phyloP scores from a whole-genome alignment of 2,797 vertebrate genomes.

The Fistularia tabacaria region DNA sequence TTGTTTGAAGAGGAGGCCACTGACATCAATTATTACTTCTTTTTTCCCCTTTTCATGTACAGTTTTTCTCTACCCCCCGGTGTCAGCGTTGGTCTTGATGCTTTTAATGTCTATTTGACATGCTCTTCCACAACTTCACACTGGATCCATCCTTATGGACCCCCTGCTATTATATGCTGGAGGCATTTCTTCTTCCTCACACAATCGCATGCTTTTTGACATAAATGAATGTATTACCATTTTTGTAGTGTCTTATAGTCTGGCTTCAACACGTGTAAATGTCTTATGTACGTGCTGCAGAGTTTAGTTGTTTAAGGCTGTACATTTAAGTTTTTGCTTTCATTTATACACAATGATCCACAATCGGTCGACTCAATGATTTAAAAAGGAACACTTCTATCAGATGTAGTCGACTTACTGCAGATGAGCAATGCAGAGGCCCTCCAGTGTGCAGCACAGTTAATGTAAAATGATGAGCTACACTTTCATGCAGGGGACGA shows the following conservation, averaged over 20 bases:
- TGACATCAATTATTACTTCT: constrained; percentile 34
- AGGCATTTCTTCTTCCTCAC: constrained; percentile 32
- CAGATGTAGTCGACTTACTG: too few relatives aligned
- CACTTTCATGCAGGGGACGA: too few relatives aligned
- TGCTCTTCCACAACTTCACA: constrained; percentile 30
- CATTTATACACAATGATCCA: too few relatives aligned
- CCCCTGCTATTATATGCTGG: constrained; percentile 36
- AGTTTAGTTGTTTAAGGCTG: too few relatives aligned
- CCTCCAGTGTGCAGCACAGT: too few relatives aligned
- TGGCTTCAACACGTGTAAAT: constrained; percentile 7
- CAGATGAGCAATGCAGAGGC: too few relatives aligned
- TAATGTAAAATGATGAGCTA: too few relatives aligned
- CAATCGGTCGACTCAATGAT: too few relatives aligned
- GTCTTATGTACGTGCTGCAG: constrained; percentile 5
- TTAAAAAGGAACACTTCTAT: too few relatives aligned
- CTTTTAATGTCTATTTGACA: constrained; percentile 50
- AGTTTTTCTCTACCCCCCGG: constrained; percentile 21
- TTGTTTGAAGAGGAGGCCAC: constrained; percentile 33
- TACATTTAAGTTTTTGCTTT: not conserved
- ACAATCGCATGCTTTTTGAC: constrained; percentile 1
- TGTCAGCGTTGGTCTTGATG: constrained; percentile 23
- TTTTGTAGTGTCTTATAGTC: constrained; percentile 19
- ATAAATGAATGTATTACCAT: constrained; percentile 38
- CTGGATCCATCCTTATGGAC: constrained; percentile 26
- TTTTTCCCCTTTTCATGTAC: constrained; percentile 8